phyloP scores from a whole-genome alignment of 2,113 vertebrate species.

The Perca flavescens region DNA sequence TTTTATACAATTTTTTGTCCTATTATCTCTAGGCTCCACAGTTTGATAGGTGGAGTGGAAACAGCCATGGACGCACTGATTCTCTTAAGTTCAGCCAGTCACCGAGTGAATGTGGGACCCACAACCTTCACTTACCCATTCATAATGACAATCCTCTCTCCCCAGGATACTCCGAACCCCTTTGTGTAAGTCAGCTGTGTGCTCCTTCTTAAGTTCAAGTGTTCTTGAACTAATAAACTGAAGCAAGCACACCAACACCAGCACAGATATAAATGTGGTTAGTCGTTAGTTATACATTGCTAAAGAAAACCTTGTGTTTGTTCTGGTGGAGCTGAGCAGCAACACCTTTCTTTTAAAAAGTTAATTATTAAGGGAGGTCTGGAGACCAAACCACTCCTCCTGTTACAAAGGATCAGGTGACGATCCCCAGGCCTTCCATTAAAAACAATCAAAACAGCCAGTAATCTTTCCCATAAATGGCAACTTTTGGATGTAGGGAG shows the following conservation, averaged over 20 bases:
- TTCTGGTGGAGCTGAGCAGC: slow-evolving; percentile 62
- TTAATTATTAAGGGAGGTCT: slow-evolving; percentile 77
- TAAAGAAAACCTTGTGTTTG: slow-evolving; percentile 49
- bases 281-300: not conserved
- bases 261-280: slow-evolving; percentile 14
- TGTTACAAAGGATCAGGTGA: slow-evolving; percentile 46
- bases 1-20: not conserved
- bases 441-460: slow-evolving; percentile 16
- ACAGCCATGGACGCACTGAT: slow-evolving; percentile 65
- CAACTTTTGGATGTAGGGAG: slow-evolving; percentile 5
- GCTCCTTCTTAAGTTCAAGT: not conserved
- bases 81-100: slow-evolving; percentile 61
- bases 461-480: slow-evolving; percentile 10
- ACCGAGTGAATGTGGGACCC: slow-evolving; percentile 63
- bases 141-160: slow-evolving; percentile 77
- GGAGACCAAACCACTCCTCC: slow-evolving; percentile 37
- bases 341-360: slow-evolving; percentile 42
- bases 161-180: slow-evolving; percentile 85
- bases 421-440: not conserved
- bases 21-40: slow-evolving; percentile 69
- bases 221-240: slow-evolving; percentile 4
- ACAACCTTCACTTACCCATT: slow-evolving; percentile 75
- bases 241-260: not conserved
- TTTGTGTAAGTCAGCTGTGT: slow-evolving; percentile 84
- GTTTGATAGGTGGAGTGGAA: slow-evolving; percentile 78